A percentile compares a stretch with the other conserved stretches of the same genome.
Conservation (phyloP, 1,140 invertebrate species). For the Drepana arcuata region DNA sequence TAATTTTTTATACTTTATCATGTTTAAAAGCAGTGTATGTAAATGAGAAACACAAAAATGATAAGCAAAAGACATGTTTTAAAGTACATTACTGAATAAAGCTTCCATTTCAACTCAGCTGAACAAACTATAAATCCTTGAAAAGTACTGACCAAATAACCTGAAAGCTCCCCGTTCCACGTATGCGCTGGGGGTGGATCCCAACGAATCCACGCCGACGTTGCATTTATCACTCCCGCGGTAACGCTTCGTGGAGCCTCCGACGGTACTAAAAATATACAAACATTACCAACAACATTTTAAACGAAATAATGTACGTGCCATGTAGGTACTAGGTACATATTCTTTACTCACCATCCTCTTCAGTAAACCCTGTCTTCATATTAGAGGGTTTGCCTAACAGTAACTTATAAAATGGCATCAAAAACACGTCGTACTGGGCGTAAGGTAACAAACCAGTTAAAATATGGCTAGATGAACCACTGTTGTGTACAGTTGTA, state of each 20-base stretch:
- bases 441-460: slow-evolving; percentile 80
- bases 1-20: too few relatives aligned
- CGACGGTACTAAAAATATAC: slow-evolving; percentile 61
- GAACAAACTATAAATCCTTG: too few relatives aligned
- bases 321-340: not conserved
- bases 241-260: slow-evolving; percentile 82
- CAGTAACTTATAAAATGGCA: slow-evolving; percentile 84
- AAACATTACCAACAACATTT: slow-evolving; percentile 4
- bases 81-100: too few relatives aligned
- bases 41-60: slow-evolving; percentile 9
- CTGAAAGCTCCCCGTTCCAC: slow-evolving; percentile 84
- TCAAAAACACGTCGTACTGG: slow-evolving; percentile 84
- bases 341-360: slow-evolving; percentile 76
- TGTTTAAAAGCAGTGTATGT: slow-evolving; percentile 3
- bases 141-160: slow-evolving; percentile 78
- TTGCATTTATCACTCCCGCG: slow-evolving; percentile 83
- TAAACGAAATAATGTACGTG: not conserved
- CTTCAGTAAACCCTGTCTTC: slow-evolving; percentile 78
- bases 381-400: slow-evolving; percentile 87
- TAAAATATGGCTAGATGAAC: slow-evolving; percentile 71
- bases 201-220: slow-evolving; percentile 84
- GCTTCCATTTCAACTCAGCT: too few relatives aligned
- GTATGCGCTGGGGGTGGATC: slow-evolving; percentile 79
- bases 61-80: slow-evolving; percentile 11
- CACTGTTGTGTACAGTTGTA: slow-evolving; percentile 78